Evolutionary conservation across 2,113 vertebrate species (phyloP).

Genomic region (Glaucidium brasilianum): DNA sequence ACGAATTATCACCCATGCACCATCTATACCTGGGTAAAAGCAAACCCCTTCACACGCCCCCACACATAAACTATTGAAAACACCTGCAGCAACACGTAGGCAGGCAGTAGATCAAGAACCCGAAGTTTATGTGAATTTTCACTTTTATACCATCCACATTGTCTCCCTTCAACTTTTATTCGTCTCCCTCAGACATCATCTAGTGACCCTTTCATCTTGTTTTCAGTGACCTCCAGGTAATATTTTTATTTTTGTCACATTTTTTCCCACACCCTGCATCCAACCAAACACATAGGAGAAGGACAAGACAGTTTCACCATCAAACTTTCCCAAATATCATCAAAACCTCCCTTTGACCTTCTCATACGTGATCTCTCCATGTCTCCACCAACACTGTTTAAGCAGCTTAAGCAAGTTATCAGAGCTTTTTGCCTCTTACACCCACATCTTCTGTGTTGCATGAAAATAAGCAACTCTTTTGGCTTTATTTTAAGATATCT

Average conservation of each 20-base stretch:
- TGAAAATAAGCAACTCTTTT: not conserved
- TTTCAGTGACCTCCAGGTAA: not conserved
- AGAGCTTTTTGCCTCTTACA: not conserved
- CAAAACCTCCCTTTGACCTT: not conserved
- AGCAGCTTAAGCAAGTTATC: not conserved
- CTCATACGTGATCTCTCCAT: not conserved
- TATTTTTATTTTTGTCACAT: not conserved
- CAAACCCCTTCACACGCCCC: not conserved
- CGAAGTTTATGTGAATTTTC: not conserved
- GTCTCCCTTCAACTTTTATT: not conserved
- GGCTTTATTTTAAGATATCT: not conserved
- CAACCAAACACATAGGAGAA: rapidly evolving
- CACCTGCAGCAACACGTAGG: not conserved
- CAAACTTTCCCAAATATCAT: not conserved
- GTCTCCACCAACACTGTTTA: not conserved
- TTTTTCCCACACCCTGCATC: not conserved
- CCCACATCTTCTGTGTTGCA: not conserved
- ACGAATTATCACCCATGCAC: not conserved
- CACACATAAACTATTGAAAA: not conserved
- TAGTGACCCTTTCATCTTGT: not conserved
- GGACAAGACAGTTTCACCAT: not conserved
- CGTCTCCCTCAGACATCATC: not conserved
- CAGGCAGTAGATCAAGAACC: not conserved
- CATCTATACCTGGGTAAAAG: not conserved
- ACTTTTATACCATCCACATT: not conserved